These are phyloP conservation scores for Enteromius radiatus DNA, from an alignment of 2,797 vertebrate genomes.

Conservation along the genomic window DNA sequence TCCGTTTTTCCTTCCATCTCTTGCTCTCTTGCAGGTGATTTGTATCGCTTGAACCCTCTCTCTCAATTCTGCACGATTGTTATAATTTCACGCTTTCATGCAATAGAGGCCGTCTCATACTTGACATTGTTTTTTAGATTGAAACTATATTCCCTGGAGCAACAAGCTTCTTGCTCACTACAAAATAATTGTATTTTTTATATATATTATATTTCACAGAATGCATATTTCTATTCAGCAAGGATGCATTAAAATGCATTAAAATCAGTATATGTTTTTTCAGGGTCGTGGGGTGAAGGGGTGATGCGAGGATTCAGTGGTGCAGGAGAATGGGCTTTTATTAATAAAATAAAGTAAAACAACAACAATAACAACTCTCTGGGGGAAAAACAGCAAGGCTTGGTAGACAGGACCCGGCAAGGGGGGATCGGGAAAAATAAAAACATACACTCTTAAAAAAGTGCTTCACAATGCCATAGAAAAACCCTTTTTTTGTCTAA, in stretches of 20 bases:
- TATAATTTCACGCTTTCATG: conserved; percentile 31
- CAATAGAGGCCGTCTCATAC: background rate
- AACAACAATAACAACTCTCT: too few relatives aligned
- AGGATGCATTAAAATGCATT: background rate
- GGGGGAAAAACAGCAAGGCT: too few relatives aligned
- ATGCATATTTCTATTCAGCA: background rate
- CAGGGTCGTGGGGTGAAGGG: too few relatives aligned
- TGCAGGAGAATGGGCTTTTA: too few relatives aligned
- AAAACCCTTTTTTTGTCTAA: too few relatives aligned
- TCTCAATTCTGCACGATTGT: conserved; percentile 22
- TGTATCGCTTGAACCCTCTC: conserved; percentile 18
- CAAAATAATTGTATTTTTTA: background rate
- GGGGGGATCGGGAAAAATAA: too few relatives aligned
- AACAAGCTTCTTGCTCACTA: conserved; percentile 14
- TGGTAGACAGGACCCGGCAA: too few relatives aligned
- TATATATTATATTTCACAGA: too few relatives aligned
- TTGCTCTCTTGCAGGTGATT: conserved; percentile 28
- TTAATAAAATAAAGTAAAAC: too few relatives aligned
- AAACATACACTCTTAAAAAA: too few relatives aligned
- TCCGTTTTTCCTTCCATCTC: conserved; percentile 11
- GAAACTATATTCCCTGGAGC: conserved; percentile 17
- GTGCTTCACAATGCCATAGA: too few relatives aligned
- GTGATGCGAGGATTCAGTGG: too few relatives aligned
- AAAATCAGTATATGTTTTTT: background rate
- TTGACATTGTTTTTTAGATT: conserved; percentile 35